phyloP scores from a whole-genome alignment of 2,888 invertebrate genomes.

The Amaurobius ferox region DNA sequence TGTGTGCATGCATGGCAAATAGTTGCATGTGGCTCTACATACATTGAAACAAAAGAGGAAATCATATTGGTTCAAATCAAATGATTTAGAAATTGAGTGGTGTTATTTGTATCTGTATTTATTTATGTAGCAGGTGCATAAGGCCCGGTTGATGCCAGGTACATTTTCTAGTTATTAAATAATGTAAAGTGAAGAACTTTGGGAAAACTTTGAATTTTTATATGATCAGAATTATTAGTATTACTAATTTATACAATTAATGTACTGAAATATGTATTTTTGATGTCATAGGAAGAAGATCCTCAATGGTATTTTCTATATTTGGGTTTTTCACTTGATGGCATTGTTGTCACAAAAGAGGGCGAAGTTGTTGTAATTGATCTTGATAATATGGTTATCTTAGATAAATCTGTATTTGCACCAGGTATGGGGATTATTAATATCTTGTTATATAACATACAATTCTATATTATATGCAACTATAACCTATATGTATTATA shows the following conservation, averaged over 20 bases:
- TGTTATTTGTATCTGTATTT: too few relatives aligned
- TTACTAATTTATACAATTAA: neutral
- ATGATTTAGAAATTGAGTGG: too few relatives aligned
- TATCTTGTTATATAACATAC: too few relatives aligned
- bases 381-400: constrained; percentile 70
- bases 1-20: too few relatives aligned
- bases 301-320: constrained; percentile 73
- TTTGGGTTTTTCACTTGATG: constrained; percentile 72
- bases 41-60: too few relatives aligned
- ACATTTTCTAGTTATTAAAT: neutral
- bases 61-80: neutral
- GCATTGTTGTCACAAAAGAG: constrained; percentile 72
- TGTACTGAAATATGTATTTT: neutral
- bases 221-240: too few relatives aligned
- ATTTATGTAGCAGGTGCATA: neutral
- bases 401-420: constrained; percentile 72
- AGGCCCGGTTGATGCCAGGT: too few relatives aligned
- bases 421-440: too few relatives aligned
- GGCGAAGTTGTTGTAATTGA: constrained; percentile 73
- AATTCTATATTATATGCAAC: too few relatives aligned
- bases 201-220: too few relatives aligned
- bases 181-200: neutral
- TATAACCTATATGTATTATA: neutral
- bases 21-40: too few relatives aligned
- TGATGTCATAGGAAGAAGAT: constrained; percentile 71